Base-by-base conservation (phyloP, 2,888 invertebrate species). In the Dynastes maya region DNA sequence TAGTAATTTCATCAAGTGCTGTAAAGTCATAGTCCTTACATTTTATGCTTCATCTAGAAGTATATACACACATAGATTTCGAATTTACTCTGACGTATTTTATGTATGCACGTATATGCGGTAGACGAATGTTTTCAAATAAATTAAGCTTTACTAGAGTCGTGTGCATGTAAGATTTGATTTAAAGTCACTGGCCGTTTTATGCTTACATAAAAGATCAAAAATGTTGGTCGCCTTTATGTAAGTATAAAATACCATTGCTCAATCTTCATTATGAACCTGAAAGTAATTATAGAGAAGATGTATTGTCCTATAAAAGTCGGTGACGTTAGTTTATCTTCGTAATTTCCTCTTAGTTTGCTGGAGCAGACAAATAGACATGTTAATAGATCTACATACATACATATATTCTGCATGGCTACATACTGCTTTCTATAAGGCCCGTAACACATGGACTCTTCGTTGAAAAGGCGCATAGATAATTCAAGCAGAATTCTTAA, bases 291-390 rank as follows among this genome's bases (percentile, higher is more conserved):
- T 64, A 37, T 64, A n/a, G 13, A 37, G 29, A 37, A 29, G 64
- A 64, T 29, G n/a, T 64, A 64, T 64, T 64, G 29, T 29, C 32
- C 64, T 64, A 64, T 64, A 64, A 64, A 64, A n/a, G 64, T 64
- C 64, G 29, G 29, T 11, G 37, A 64, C n/a, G 37, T 37, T n/a
- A 37, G 64, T 37, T 29, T 29, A 29, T 64, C 32, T 64, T 37
- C 64, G 11, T 45, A 45, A 8, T 45, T 45, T 45, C 45, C 22
- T 61, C 29, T 45, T 45, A 45, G 8, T 45, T 45, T 45, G 45
- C 8, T 45, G 8, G 45, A 2, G 45, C 45, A 45, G 45, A 45
- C 45, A 45, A 45, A 45, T 45, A 45, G 45, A 45, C 45, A 8
- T 45, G 45, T 45, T 45, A 45, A 45, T 45, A 45, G 45, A 45